phyloP scores from a whole-genome alignment of 2,113 vertebrate species.

The Pseudorectes ferrugineus region DNA sequence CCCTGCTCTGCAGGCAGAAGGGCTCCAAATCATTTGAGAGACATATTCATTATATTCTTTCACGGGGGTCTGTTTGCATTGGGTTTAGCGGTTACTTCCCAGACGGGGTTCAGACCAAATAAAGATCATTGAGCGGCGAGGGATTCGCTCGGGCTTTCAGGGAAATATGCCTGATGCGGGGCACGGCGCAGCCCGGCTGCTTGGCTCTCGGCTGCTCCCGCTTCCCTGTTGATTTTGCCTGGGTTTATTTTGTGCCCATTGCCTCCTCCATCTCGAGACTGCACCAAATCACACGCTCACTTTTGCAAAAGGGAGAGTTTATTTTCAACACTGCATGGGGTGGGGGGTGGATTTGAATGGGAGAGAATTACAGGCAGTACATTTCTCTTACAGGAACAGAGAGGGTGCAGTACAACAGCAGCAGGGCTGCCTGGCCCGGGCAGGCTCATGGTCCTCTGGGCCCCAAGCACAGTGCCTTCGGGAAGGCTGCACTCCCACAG shows the following conservation, averaged over 20 bases:
- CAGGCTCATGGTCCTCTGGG: background rate
- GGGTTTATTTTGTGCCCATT: background rate
- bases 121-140: conserved; percentile 25
- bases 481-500: background rate
- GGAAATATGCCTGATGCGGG: conserved; percentile 29
- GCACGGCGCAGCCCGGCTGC: background rate
- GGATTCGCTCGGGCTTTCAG: conserved; percentile 16
- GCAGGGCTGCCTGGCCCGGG: background rate
- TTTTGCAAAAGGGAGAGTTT: conserved; percentile 48
- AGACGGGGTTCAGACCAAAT: conserved; percentile 52
- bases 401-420: background rate
- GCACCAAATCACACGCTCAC: conserved; percentile 19
- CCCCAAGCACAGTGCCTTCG: fast-evolving
- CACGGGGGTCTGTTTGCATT: conserved; percentile 54
- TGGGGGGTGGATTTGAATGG: background rate
- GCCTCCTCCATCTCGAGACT: background rate
- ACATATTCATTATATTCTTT: conserved; percentile 61
- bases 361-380: background rate
- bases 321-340: conserved; percentile 8
- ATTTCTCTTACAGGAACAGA: conserved; percentile 13
- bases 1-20: conserved; percentile 48
- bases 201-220: background rate
- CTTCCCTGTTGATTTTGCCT: background rate
- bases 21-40: conserved; percentile 48
- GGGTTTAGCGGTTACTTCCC: conserved; percentile 57